Conservation (phyloP, 2,113 vertebrate genomes). For the Nyctibius bracteatus region DNA sequence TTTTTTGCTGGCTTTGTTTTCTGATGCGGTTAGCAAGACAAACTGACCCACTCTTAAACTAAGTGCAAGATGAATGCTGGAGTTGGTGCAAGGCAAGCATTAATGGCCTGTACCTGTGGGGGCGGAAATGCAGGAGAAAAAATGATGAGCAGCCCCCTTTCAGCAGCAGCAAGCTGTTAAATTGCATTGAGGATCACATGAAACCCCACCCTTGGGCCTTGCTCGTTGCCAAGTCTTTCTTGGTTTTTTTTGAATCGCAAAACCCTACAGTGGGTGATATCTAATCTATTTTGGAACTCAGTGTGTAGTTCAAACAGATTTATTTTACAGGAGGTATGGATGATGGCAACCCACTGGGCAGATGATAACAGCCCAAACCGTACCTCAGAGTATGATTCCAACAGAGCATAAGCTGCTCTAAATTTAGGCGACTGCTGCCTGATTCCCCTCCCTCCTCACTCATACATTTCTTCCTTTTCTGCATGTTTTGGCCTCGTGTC, state of each 20-base stretch:
- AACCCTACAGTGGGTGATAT: neutral
- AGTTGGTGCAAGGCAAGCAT: neutral
- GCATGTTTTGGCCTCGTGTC: neutral
- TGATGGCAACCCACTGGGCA: conserved; percentile 2
- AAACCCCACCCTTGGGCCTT: neutral
- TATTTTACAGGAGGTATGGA: neutral
- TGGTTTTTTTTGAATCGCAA: neutral
- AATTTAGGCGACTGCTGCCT: neutral
- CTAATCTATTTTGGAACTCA: conserved; percentile 9
- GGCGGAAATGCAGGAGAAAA: neutral
- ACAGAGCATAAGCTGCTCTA: neutral
- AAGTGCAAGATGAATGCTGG: neutral
- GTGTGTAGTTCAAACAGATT: neutral
- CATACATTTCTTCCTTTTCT: neutral
- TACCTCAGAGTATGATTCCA: neutral
- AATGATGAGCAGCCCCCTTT: neutral
- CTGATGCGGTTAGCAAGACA: neutral
- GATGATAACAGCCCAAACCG: neutral
- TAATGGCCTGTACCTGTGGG: neutral
- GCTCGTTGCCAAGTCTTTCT: neutral
- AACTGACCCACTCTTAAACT: neutral
- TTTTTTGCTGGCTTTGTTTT: neutral
- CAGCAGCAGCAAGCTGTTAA: neutral
- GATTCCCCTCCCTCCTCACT: neutral
- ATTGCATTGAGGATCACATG: neutral